Base-by-base conservation (phyloP, 2,797 vertebrate species). In the Schizothorax lantsangensis region DNA sequence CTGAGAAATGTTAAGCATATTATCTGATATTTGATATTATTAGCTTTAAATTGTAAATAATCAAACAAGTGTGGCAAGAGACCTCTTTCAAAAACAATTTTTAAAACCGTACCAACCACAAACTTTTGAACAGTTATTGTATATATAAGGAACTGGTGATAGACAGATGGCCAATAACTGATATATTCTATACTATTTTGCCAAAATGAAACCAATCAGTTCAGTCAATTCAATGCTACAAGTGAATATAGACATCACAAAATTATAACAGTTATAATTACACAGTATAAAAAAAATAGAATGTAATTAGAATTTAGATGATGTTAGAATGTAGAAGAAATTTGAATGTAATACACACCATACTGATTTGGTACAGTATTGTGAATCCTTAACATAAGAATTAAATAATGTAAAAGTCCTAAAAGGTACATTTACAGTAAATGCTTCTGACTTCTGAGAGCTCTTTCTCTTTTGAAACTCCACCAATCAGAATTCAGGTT, bases 401-500 rank as follows among this genome's bases (percentile, higher is more conserved):
- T 36, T 12, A 1, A 78, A 78, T 78, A 19, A 75, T 10, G 38
- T 23, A 8, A 38, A 62, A 62, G 9, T 43, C 23, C 33, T 7
- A 30, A 79, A n/a, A 85, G 15, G 2, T 68, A 47, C 19, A 40
- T 84, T 77, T 88, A 74, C 66, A 79, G 38, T 88, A 73, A 64
- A 87, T 4, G 19, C 21, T 79, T 73, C 33, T 33, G 23, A 40
- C 62, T 72, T 74, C 36, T 38, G 8, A 45, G 4, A 62, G 52
- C 23, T 79, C 17, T 79, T 83, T 54, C 36, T 47, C 6, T 81
- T 62, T 64, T 62, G 17, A 59, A 68, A 57, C 6, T 6, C 17
- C 45, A 66, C 40, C 71, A 86, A 52, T 79, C 59, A 81, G 57
- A 78, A 83, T 38, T 64, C 40, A 77, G 43, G 5, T 80, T 81